phyloP scores from a whole-genome alignment of 2,888 invertebrate species.

The Mystacides longicornis region DNA sequence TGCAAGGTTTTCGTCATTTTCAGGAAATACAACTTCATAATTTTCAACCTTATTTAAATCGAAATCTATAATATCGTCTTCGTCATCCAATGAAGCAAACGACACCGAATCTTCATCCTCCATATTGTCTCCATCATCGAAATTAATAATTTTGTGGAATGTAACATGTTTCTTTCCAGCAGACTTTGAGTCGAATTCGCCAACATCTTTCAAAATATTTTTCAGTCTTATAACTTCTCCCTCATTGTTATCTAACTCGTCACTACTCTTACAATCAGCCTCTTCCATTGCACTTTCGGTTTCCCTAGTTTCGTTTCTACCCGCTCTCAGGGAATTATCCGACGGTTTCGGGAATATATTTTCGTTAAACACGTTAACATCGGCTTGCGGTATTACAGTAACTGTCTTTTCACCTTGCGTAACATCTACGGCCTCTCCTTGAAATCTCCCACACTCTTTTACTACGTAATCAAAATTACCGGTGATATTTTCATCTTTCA shows the following conservation, averaged over 20 bases:
- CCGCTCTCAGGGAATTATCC: neutral
- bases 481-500: slow-evolving; percentile 13
- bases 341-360: neutral
- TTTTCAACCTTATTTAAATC: slow-evolving; percentile 16
- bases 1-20: neutral
- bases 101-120: slow-evolving; percentile 21
- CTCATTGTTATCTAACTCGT: neutral
- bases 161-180: slow-evolving; percentile 43
- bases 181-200: slow-evolving; percentile 9
- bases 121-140: slow-evolving; percentile 43
- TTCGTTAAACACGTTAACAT: slow-evolving; percentile 2
- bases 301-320: neutral
- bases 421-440: slow-evolving; percentile 9
- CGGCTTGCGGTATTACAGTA: slow-evolving; percentile 1
- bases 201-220: slow-evolving; percentile 18
- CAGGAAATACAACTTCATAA: slow-evolving; percentile 14
- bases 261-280: neutral
- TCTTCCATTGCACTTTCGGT: neutral
- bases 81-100: slow-evolving; percentile 23
- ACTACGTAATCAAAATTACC: slow-evolving; percentile 11
- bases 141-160: slow-evolving; percentile 45
- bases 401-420: slow-evolving; percentile 11
- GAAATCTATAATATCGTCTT: slow-evolving; percentile 16
- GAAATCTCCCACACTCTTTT: slow-evolving; percentile 2
- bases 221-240: slow-evolving; percentile 17